Evolutionary conservation across 1,140 invertebrate species (phyloP), one percentile per base, ranked within the genome.

Genomic region (Geopemphigus sp.): DNA sequence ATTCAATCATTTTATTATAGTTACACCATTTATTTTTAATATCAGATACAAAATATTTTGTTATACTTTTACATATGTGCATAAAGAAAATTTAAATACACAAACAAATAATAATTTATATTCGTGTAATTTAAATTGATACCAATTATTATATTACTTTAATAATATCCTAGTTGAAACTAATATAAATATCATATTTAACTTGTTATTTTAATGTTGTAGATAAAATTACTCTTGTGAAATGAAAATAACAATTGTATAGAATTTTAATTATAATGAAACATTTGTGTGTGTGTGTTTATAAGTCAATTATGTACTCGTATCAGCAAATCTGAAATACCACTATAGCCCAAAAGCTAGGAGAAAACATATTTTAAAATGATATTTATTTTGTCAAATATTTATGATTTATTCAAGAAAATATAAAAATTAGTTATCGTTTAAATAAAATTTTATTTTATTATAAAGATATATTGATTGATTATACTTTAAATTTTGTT

Each of bases 181-280:
- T 68, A 64, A 64, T 39, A 39, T n/a, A 39, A 64, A 39, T 64
- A 68, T 68, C 61, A 32, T 19, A 47, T 68, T 68, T 68, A 68
- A n/a, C 45, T 68, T 14, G 8, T 68, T 24, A 68, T 24, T 47
- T 45, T 66, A 66, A 39, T 14, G 45, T 45, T 26, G 14, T 39
- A 39, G 26, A 6, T 66, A 66, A 19, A 66, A 11, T 45, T 66
- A 32, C n/a, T n/a, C n/a, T n/a, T 45, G 15, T 66, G 14, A n/a
- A 45, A 61, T 39, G 45, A 61, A 66, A n/a, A 45, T 45, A 45
- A 45, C 10, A 64, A 45, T 66, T n/a, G 19, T 66, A 45, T 45
- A 66, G 11, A 66, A 66, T n/a, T n/a, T n/a, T n/a, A n/a, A 4
- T 22, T 22, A 5, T 22, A 66, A 66, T 45, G n/a, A 66, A 66